A percentile compares a stretch with the other conserved stretches of the same genome.
Conservation (phyloP, 2,888 invertebrate species). For the Ennomos fuscantarius region DNA sequence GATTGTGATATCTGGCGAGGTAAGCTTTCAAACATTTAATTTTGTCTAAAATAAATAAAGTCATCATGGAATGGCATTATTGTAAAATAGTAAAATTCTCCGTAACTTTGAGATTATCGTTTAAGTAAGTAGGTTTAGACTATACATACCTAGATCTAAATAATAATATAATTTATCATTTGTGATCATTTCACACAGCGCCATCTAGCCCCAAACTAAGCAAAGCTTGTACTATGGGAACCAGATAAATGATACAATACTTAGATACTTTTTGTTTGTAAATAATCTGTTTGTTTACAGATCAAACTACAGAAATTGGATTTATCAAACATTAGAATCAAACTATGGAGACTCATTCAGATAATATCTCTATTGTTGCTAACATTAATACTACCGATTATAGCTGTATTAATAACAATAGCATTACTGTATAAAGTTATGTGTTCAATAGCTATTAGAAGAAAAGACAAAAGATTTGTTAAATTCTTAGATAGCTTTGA, state of each 20-base stretch:
- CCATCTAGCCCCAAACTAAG: too few relatives aligned
- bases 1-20: slow-evolving; percentile 14
- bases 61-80: too few relatives aligned
- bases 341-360: slow-evolving; percentile 9
- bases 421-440: slow-evolving; percentile 54
- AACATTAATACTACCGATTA: slow-evolving; percentile 35
- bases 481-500: slow-evolving; percentile 81
- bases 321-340: slow-evolving; percentile 3
- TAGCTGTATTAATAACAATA: slow-evolving; percentile 40
- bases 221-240: too few relatives aligned
- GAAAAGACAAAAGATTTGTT: slow-evolving; percentile 64
- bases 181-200: too few relatives aligned
- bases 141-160: too few relatives aligned
- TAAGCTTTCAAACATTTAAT: neutral
- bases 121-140: too few relatives aligned
- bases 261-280: too few relatives aligned
- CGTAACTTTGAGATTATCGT: too few relatives aligned
- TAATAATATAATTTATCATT: too few relatives aligned
- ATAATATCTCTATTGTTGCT: slow-evolving; percentile 42
- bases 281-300: slow-evolving; percentile 9
- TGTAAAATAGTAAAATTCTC: too few relatives aligned
- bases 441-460: slow-evolving; percentile 56
- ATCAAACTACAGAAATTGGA: slow-evolving; percentile 6
- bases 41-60: neutral
- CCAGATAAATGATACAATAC: too few relatives aligned